Conservation (phyloP, 2,888 invertebrate genomes). For the Eupeodes latifasciatus region DNA sequence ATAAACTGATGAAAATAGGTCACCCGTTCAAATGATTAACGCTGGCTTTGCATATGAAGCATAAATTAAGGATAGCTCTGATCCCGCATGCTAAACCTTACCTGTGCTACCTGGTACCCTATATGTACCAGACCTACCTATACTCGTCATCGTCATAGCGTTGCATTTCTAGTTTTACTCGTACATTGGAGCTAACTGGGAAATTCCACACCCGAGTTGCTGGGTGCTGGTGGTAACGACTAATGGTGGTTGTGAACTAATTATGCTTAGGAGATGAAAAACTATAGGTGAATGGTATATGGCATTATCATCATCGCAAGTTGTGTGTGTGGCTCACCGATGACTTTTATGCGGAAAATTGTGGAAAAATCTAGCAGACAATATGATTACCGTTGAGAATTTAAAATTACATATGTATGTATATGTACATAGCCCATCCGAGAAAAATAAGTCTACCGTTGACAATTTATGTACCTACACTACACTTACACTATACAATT, state of each 20-base stretch:
- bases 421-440: no score
- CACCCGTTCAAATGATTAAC: constrained; percentile 65
- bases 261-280: constrained; percentile 30
- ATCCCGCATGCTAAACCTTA: neutral
- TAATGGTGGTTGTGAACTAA: constrained; percentile 49
- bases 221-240: neutral
- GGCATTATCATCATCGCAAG: neutral
- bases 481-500: no score
- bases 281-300: neutral
- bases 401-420: no score
- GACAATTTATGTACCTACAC: no score
- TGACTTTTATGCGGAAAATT: no score
- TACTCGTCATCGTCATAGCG: constrained; percentile 1
- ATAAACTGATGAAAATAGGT: constrained; percentile 52
- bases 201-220: constrained; percentile 20
- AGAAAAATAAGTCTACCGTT: no score
- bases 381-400: no score
- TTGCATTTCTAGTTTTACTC: constrained; percentile 32
- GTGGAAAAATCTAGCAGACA: no score
- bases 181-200: constrained; percentile 27
- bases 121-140: no score
- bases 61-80: constrained; percentile 48
- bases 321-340: no score
- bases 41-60: constrained; percentile 53
- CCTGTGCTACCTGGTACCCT: neutral